Percentiles rank a stretch among this genome's conserved stretches.
phyloP scores from a whole-genome alignment of 2,113 vertebrate species.

The Cricetomys ansorgei region DNA sequence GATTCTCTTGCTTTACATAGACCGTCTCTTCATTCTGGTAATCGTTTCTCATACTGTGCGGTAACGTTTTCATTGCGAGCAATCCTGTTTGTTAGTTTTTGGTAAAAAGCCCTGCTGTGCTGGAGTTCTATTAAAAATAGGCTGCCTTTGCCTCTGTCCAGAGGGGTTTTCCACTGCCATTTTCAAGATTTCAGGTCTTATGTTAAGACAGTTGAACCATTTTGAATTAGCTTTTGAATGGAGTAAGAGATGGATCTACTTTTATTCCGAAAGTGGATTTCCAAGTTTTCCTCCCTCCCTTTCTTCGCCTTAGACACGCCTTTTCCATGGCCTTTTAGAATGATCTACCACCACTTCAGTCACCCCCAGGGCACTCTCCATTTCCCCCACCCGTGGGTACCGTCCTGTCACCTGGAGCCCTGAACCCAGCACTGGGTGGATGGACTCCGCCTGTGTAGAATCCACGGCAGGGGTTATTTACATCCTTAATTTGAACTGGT shows the following conservation, averaged over 20 bases:
- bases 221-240: not conserved
- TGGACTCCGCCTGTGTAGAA: not conserved
- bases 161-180: not conserved
- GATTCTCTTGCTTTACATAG: not conserved
- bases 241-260: not conserved
- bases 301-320: not conserved
- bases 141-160: not conserved
- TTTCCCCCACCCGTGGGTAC: fast-evolving
- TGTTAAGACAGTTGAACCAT: not conserved
- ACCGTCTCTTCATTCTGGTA: not conserved
- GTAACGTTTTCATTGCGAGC: not conserved
- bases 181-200: not conserved
- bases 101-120: not conserved
- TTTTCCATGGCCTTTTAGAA: not conserved
- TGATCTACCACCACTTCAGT: not conserved
- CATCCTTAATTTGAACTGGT: not conserved
- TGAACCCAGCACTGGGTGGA: not conserved
- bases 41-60: not conserved
- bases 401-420: not conserved
- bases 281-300: not conserved
- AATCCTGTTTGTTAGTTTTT: not conserved
- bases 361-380: not conserved
- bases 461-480: not conserved
- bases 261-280: not conserved
- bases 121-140: not conserved